Conservation (phyloP, 2,888 invertebrate genomes). For the Drosophila quinaria region DNA sequence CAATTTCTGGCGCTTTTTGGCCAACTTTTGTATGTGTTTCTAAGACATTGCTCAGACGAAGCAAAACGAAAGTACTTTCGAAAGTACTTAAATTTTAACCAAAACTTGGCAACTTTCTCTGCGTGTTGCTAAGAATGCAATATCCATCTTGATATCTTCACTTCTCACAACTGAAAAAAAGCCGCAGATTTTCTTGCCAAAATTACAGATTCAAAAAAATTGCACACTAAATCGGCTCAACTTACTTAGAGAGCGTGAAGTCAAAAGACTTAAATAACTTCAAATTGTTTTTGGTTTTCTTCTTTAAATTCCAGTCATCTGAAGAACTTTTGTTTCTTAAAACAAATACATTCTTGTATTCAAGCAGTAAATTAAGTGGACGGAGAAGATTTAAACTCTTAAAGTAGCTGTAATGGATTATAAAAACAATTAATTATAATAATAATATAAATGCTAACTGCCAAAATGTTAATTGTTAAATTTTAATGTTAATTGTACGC, state of each 20-base stretch:
- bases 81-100: slow-evolving; percentile 68
- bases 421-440: too few species aligned
- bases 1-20: slow-evolving; percentile 62
- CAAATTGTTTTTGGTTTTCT: not conserved
- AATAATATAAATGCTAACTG: too few species aligned
- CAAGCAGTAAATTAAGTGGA: not conserved
- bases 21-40: slow-evolving; percentile 15
- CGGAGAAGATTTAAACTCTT: not conserved
- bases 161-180: slow-evolving; percentile 13
- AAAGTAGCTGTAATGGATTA: not conserved
- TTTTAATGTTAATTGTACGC: too few species aligned
- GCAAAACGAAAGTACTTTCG: slow-evolving; percentile 69
- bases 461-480: too few species aligned
- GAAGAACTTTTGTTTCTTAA: not conserved
- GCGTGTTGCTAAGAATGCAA: slow-evolving; percentile 61
- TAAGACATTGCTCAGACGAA: slow-evolving; percentile 11
- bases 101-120: slow-evolving; percentile 63
- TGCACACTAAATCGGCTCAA: slow-evolving; percentile 23
- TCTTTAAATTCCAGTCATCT: not conserved
- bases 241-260: not conserved
- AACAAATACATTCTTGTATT: not conserved
- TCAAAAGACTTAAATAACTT: slow-evolving; percentile 13
- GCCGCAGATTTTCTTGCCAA: slow-evolving; percentile 17
- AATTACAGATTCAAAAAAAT: slow-evolving; percentile 28
- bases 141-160: slow-evolving; percentile 70